Evolutionary conservation across 2,888 invertebrate genomes (phyloP).

Genomic region (Drosophila stalkeri): DNA sequence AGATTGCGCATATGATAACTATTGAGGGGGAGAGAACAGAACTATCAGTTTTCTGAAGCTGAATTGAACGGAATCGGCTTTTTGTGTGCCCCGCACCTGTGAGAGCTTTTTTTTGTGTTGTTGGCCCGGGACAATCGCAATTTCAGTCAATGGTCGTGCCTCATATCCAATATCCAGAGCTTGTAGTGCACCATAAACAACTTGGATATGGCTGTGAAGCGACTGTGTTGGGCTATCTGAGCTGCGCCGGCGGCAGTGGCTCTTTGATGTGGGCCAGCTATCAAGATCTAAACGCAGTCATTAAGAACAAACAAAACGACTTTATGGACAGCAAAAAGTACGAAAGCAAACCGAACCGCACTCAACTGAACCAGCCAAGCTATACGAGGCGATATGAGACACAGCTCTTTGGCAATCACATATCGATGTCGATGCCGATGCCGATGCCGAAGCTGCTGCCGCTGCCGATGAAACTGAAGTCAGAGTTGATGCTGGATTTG

Average conservation of each 20-base stretch:
- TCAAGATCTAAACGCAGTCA: constrained; percentile 83
- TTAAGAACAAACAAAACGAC: constrained; percentile 81
- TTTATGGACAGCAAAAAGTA: constrained; percentile 81
- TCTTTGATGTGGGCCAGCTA: constrained; percentile 79
- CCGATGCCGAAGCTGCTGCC: neutral
- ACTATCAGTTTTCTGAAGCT: constrained; percentile 20
- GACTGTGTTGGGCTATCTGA: constrained; percentile 22
- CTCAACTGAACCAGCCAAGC: constrained; percentile 32
- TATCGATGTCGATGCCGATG: constrained; percentile 45
- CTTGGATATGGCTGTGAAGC: constrained; percentile 48
- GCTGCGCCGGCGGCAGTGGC: constrained; percentile 68
- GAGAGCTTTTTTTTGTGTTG: constrained; percentile 14
- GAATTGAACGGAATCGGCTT: constrained; percentile 30
- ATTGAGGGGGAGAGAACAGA: neutral
- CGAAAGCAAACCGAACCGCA: constrained; percentile 46
- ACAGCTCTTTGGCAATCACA: constrained; percentile 68
- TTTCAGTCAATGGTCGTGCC: constrained; percentile 47
- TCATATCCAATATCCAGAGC: constrained; percentile 48
- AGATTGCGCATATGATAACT: constrained; percentile 49
- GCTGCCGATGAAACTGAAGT: constrained; percentile 19
- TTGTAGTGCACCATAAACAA: constrained; percentile 70
- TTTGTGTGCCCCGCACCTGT: constrained; percentile 44
- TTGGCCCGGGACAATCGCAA: constrained; percentile 30
- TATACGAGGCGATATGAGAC: constrained; percentile 41
- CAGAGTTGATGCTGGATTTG: constrained; percentile 20